Base-by-base conservation (phyloP, 1,140 invertebrate species). In the Bilobella aurantiaca region DNA sequence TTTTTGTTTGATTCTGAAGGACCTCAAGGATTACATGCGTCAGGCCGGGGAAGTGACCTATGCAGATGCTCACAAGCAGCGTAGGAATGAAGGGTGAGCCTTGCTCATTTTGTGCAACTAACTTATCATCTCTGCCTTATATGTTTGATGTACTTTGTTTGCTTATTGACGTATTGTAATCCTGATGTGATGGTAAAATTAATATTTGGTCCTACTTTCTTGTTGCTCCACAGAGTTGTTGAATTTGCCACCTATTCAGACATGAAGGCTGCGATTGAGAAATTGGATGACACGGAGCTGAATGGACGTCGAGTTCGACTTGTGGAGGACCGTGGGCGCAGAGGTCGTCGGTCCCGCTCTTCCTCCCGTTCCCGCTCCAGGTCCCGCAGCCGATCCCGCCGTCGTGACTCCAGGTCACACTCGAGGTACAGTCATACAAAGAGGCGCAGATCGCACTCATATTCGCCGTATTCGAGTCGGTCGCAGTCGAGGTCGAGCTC, bases 1-100 rank as follows among this genome's bases (percentile, higher is more conserved):
- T n/a, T n/a, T n/a, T n/a, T n/a, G n/a, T n/a, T n/a, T n/a, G n/a
- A n/a, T n/a, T n/a, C n/a, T n/a, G n/a, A 81, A 96, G 93, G 96
- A 99, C 80, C 82, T 99, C 75, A 99, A 99, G 82, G 96, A 99
- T 82, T 95, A 94, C 78, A 98, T 99, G 95, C 86, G 96, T 76
- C 91, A 96, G 80, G 94, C 94, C 75, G 96, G 96, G 64, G 96
- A 98, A 83, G 96, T 99, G 2, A 98, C 95, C 37, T 99, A 97
- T 78, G 96, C 96, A 71, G 95, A 99, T 87, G 96, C 96, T 21
- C 96, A 98, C 76, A 96, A 97, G 76, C 89, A 94, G 75, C 86
- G 89, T 60, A 86, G 89, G 72, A 97, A 98, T 83, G 94, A 98
- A 85, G 96, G 94, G 94, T 98, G 79, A 84, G 85, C n/a, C n/a